Conservation (phyloP, 2,888 invertebrate species). For the Drosophila flavopinicola region DNA sequence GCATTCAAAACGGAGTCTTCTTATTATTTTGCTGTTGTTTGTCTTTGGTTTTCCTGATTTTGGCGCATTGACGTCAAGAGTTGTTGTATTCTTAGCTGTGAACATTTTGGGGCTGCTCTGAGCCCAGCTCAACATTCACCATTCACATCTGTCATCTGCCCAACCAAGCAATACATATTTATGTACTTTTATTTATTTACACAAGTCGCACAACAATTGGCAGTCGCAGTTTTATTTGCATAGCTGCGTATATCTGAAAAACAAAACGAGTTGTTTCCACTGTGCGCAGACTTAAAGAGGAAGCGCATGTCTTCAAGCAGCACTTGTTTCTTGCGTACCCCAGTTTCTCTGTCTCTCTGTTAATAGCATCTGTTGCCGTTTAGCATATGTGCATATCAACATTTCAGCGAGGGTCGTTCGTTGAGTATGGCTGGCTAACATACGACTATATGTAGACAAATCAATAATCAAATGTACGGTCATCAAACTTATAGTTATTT, state of each 20-base stretch:
- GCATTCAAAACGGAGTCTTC: slow-evolving; percentile 7
- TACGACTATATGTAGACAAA: not conserved
- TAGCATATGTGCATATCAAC: slow-evolving; percentile 5
- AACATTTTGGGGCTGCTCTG: slow-evolving; percentile 37
- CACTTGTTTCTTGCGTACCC: slow-evolving; percentile 51
- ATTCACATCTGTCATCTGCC: slow-evolving; percentile 3
- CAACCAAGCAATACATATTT: slow-evolving; percentile 13
- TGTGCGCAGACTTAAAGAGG: slow-evolving; percentile 61
- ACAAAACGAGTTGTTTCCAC: slow-evolving; percentile 42
- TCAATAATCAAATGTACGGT: not conserved
- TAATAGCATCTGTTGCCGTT: slow-evolving; percentile 17
- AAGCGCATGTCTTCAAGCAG: slow-evolving; percentile 73
- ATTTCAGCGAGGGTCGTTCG: slow-evolving; percentile 33
- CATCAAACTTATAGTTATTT: not conserved
- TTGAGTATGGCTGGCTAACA: not conserved
- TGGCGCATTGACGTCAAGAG: slow-evolving; percentile 65
- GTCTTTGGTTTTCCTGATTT: slow-evolving; percentile 38
- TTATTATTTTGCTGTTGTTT: slow-evolving; percentile 24
- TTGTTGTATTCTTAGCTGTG: slow-evolving; percentile 27
- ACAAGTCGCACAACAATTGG: slow-evolving; percentile 54
- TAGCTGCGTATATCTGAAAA: slow-evolving; percentile 58
- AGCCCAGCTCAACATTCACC: slow-evolving; percentile 4
- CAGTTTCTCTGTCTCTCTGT: slow-evolving; percentile 12
- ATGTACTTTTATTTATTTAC: slow-evolving; percentile 45
- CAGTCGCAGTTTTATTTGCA: slow-evolving; percentile 68